A percentile compares a stretch with the other conserved stretches of the same genome.
These are phyloP conservation scores for Tragelaphus buxtoni DNA, from an alignment of 2,113 vertebrate species.

Conservation along the genomic window DNA sequence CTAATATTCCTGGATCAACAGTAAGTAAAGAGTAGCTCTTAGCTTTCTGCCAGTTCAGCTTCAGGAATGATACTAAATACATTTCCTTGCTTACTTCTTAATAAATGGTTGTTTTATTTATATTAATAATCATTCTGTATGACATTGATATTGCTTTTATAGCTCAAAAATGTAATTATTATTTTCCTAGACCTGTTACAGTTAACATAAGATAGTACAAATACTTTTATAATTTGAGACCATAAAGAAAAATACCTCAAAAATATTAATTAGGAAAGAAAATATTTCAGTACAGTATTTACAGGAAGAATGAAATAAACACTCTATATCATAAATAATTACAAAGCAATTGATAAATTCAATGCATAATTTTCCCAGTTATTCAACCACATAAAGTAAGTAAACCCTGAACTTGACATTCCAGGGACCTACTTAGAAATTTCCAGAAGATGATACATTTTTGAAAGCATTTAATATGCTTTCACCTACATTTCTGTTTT, in stretches of 20 bases:
- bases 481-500: conserved; percentile 64
- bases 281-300: neutral
- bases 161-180: neutral
- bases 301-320: neutral
- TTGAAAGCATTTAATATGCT: conserved; percentile 66
- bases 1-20: neutral
- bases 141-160: neutral
- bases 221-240: neutral
- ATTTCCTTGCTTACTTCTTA: neutral
- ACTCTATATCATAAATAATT: conserved; percentile 47
- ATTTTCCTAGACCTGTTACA: neutral
- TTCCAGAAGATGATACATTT: conserved; percentile 73
- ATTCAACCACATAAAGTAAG: conserved; percentile 72
- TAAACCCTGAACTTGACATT: conserved; percentile 75
- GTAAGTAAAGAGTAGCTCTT: neutral
- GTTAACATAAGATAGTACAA: neutral
- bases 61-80: neutral
- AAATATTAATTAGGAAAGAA: neutral
- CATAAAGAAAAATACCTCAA: neutral
- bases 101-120: neutral
- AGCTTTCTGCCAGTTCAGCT: neutral
- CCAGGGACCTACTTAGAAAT: conserved; percentile 71
- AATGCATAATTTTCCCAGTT: neutral
- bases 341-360: conserved; percentile 68
- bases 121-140: neutral